Base-by-base conservation (phyloP, 2,888 invertebrate genomes). In the Hyppa rectilinea region DNA sequence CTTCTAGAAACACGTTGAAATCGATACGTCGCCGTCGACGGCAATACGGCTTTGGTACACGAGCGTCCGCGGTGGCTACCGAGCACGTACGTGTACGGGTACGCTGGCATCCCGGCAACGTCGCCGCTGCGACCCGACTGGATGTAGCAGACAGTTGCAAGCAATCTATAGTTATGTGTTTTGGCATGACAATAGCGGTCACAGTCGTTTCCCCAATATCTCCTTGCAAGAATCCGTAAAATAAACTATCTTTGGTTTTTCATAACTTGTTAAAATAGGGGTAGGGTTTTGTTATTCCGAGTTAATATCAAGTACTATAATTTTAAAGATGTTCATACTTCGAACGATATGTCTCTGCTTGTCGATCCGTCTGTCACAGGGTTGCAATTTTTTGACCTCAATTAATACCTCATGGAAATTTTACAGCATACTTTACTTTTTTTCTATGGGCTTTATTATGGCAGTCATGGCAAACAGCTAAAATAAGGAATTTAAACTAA, bases 121-220 rank as follows among this genome's bases (percentile, higher is more conserved):
- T 36, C 29, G 23, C 47, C 14, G n/a, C 40, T 68, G 34, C 43
- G 38, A 31, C 14, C 7, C 14, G 31, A 66, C 38, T 23, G 36
- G 26, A 26, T 17, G 53, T 43, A 53, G 14, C 36, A 14, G 14
- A 53, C 69, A 67, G n/a, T 43, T 68, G 69, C 52, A 69, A 52
- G n/a, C 40, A 68, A 29, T 52, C 40, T 50, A 40, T 66, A 65
- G n/a, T 14, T 63, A 14, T 64, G 45, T 29, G 36, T 64, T 65
- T 64, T 26, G 17, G 45, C 9, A 64, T 65, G 29, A n/a, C 65
- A 47, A 47, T 36, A 36, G 45, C 36, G 36, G 23, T 65, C 45
- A 45, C 63, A 34, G 59, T 36, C n/a, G 45, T 45, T 65, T 65
- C 12, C 17, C 36, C 7, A 31, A 26, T 14, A 26, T 45, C 6